These are phyloP conservation scores for Onchidella celtica DNA, from an alignment of 2,888 invertebrate genomes.

Conservation along the genomic window DNA sequence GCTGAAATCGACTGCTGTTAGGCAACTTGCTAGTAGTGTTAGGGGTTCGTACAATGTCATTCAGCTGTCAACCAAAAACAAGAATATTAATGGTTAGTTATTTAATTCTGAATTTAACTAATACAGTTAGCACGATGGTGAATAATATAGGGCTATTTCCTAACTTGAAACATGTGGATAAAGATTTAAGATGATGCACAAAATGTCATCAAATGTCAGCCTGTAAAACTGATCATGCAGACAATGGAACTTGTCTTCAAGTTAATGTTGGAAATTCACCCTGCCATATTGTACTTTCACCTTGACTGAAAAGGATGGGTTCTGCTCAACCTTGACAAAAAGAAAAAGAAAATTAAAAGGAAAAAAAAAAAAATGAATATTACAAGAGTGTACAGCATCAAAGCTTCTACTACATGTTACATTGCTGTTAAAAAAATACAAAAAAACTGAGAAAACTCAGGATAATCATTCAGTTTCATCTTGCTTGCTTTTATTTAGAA, in stretches of 20 bases:
- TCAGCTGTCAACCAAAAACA: constrained; percentile 38
- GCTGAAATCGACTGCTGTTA: constrained; percentile 59
- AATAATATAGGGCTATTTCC: too few species aligned
- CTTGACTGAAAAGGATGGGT: constrained; percentile 41
- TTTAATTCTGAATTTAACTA: background rate
- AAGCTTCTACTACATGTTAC: too few species aligned
- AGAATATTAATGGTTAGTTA: background rate
- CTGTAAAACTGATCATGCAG: too few species aligned
- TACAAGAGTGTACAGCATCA: too few species aligned
- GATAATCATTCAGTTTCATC: background rate
- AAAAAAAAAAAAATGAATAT: background rate
- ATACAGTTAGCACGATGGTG: too few species aligned
- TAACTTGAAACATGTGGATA: too few species aligned
- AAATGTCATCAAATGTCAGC: too few species aligned
- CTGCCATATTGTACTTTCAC: constrained; percentile 38
- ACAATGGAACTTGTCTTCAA: too few species aligned
- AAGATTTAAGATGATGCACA: too few species aligned
- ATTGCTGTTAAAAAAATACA: too few species aligned
- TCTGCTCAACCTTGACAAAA: constrained; percentile 12
- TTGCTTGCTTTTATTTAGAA: background rate
- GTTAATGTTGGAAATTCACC: too few species aligned
- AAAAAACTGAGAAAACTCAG: too few species aligned
- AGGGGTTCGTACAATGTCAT: constrained; percentile 38
- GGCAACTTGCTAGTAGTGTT: constrained; percentile 49
- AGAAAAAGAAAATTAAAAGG: background rate